A percentile compares a stretch with the other conserved stretches of the same genome.
These are phyloP conservation scores for Catagonus wagneri DNA, from an alignment of 2,113 vertebrate genomes.

Conservation along the genomic window DNA sequence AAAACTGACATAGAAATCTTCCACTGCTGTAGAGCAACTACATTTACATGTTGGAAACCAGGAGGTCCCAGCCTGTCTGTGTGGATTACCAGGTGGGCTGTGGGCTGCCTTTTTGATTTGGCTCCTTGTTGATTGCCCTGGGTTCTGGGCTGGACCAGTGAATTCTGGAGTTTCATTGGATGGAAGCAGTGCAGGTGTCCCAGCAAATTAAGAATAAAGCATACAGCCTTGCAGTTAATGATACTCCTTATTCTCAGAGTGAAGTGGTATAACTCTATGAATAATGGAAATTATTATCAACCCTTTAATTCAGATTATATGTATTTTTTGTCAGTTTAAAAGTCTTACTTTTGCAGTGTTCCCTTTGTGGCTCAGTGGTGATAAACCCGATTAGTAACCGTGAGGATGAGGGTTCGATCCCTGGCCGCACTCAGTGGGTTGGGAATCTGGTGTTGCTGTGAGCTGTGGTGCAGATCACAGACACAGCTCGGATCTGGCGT, in stretches of 20 bases:
- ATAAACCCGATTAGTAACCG: too few species aligned
- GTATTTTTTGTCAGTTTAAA: not conserved
- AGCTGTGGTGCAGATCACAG: too few species aligned
- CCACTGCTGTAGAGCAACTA: not conserved
- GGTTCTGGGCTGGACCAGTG: not conserved
- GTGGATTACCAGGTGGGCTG: too few species aligned
- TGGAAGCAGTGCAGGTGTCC: not conserved
- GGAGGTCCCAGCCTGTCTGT: not conserved
- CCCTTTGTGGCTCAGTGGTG: too few species aligned
- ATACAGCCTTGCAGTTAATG: not conserved
- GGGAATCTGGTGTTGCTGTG: too few species aligned
- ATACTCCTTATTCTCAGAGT: not conserved
- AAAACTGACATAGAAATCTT: not conserved
- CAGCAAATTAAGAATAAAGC: not conserved
- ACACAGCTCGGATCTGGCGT: too few species aligned
- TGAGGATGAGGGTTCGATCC: too few species aligned
- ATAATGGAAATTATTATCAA: not conserved
- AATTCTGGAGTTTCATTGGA: not conserved
- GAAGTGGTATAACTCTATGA: not conserved
- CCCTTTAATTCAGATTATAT: not conserved
- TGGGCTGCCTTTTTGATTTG: not conserved
- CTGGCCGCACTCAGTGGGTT: too few species aligned
- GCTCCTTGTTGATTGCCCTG: not conserved
- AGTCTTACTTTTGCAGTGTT: not conserved
- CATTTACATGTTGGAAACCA: not conserved